Base-by-base conservation (phyloP, 2,797 vertebrate genomes). In the Graptemys geographica region DNA sequence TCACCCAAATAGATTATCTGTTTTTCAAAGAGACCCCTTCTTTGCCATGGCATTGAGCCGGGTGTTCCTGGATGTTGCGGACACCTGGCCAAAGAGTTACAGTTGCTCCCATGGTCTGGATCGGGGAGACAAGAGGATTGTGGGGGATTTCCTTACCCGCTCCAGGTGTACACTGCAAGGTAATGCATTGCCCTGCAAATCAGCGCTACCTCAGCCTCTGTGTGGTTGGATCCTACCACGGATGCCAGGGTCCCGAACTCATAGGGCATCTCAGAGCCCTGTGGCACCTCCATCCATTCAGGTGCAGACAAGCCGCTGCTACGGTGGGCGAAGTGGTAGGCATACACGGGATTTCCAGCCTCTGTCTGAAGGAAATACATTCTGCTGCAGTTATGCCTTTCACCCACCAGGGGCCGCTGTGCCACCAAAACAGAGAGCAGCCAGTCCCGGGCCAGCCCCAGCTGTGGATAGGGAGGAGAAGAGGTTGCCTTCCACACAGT, bases 241-340 rank as follows among this genome's bases (percentile, higher is more conserved):
- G 98, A 92, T 2, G 98, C 98, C 92, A 98, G 93, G 41, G 55
- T 92, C 47, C 99, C 98, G 52, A 99, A 98, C 62, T 98, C 93
- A 87, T 98, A 99, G 69, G 98, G 98, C 25, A 99, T 97, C 87
- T 99, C 98, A 28, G 98, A 97, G 21, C 97, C 98, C 1, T 98
- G 98, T 89, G 98, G 97, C 2, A 96, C 98, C 1, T 98, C 98
- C 97, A 98, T 98, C 99, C 98, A 99, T 11, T 33, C 84, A 21
- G 98, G 98, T 98, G 98, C 98, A 23, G 97, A 90, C 88, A 98
- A 98, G 51, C 90, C 56, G 8, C 98, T 98, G 5, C 98, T 98
- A 1, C 65, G 97, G 65, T 99, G 98, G 84, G 98, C 96, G 89
- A 99, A 99, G 13, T 93, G 95, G 95, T 98, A 99, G 18, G 98